Evolutionary conservation across 30 jellyfish, hydroid and myxozoan species (phyloP).

Genomic region (Cassiopea xamachana): DNA sequence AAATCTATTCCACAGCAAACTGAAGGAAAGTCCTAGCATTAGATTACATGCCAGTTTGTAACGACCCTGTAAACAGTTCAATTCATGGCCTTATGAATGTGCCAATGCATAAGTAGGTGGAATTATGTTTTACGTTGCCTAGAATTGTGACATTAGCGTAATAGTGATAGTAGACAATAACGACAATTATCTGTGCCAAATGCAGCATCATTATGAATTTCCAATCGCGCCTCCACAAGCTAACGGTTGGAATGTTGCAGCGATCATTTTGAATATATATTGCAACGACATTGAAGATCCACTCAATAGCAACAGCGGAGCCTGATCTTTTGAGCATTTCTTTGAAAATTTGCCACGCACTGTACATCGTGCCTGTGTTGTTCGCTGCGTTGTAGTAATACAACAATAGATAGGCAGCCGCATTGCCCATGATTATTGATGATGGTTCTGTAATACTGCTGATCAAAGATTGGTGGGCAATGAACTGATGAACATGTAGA

Average conservation of each 20-base stretch:
- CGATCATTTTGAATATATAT: not conserved
- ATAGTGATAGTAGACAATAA: conserved; percentile 5
- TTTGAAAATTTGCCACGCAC: conserved; percentile 3
- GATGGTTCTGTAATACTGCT: conserved; percentile 37
- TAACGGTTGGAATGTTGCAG: not conserved
- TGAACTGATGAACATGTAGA: not conserved
- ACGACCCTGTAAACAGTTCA: too few species aligned
- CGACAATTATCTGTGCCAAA: not conserved
- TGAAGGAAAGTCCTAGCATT: too few species aligned
- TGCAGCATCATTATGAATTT: conserved; percentile 11
- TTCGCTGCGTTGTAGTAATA: conserved; percentile 19
- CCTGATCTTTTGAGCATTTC: conserved; percentile 18
- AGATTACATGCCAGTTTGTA: too few species aligned
- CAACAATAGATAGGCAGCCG: conserved; percentile 14
- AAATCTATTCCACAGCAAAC: too few species aligned
- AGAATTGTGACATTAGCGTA: not conserved
- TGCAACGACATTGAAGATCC: conserved; percentile 9
- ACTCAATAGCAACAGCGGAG: conserved; percentile 16
- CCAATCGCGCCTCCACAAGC: conserved; percentile 30
- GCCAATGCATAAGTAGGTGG: not conserved
- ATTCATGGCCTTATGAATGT: too few species aligned
- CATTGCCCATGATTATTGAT: conserved; percentile 13
- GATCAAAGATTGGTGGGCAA: conserved; percentile 31
- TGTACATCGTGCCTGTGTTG: conserved; percentile 11
- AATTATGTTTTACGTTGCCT: not conserved